phyloP scores from a whole-genome alignment of 1,140 invertebrate species.

The Cyrtorhinus lividipennis region DNA sequence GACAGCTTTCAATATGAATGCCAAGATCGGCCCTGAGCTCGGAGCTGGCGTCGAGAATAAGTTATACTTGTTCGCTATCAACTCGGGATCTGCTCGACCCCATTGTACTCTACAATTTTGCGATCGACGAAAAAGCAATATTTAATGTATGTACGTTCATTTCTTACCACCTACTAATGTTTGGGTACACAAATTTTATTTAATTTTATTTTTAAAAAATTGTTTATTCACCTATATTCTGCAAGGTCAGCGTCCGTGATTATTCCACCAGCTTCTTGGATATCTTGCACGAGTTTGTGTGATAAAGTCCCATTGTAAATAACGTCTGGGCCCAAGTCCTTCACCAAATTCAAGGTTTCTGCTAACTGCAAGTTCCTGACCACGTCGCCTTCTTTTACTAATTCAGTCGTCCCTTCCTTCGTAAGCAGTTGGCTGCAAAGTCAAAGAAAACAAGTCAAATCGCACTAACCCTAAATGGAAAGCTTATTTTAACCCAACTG shows the following conservation, averaged over 20 bases:
- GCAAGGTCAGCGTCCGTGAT: slow-evolving; percentile 60
- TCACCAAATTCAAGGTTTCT: slow-evolving; percentile 54
- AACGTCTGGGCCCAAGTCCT: slow-evolving; percentile 42
- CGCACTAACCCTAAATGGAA: too few relatives aligned
- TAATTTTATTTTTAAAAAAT: too few relatives aligned
- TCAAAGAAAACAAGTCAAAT: too few relatives aligned
- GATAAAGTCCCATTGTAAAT: slow-evolving; percentile 53
- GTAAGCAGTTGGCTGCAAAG: slow-evolving; percentile 51
- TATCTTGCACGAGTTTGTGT: slow-evolving; percentile 48
- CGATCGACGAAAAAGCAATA: too few relatives aligned
- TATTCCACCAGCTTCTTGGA: slow-evolving; percentile 53
- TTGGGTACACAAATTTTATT: too few relatives aligned
- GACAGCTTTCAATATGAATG: slow-evolving; percentile 49
- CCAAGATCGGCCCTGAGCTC: slow-evolving; percentile 60
- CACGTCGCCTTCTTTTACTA: slow-evolving; percentile 42
- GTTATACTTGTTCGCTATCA: slow-evolving; percentile 39
- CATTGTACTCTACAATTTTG: slow-evolving; percentile 44
- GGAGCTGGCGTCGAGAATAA: slow-evolving; percentile 65
- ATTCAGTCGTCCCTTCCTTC: slow-evolving; percentile 32
- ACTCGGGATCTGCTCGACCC: slow-evolving; percentile 39
- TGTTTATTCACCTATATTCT: too few relatives aligned
- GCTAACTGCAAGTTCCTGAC: slow-evolving; percentile 54
- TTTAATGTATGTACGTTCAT: too few relatives aligned
- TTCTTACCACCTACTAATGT: too few relatives aligned
- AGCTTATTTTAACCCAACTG: too few relatives aligned